Evolutionary conservation across 2,888 invertebrate species (phyloP), one percentile per base, ranked within the genome.

Genomic region (Pterostichus madidus): DNA sequence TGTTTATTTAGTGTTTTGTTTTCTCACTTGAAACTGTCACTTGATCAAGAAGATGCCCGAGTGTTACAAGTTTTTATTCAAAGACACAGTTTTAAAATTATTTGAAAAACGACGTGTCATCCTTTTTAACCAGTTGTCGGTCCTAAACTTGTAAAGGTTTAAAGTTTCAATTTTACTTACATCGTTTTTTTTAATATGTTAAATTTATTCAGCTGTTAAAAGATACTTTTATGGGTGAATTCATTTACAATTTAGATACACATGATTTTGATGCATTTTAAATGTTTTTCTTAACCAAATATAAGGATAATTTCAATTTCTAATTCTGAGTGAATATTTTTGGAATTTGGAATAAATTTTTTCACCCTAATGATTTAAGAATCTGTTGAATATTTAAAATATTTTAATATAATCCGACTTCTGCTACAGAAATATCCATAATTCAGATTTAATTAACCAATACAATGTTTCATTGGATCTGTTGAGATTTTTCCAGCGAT

Each of bases 51-150:
- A 59, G 24, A 56, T 56, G 5, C 10, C 5, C 61, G 13, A 44
- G 11, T 44, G 68, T 17, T 56, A 71, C 44, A 64, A 64, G 35
- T 64, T 71, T 71, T 44, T 44, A 71, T 64, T 56, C 17, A 4
- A 44, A 11, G 11, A 17, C 44, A 44, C 68, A 71, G 39, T 71
- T 71, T 71, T 71, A 71, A 56, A 71, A 71, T 71, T 71, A 71
- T 71, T 39, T 71, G 44, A 71, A 71, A 71, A 71, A 71, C 68
- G 68, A 44, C 68, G 17, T 71, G 68, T 71, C 68, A 71, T 64
- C 68, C 17, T 71, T 44, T 71, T 71, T 71, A 71, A 71, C 68
- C 39, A 71, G 32, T 56, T 44, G 8, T 44, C 39, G 44, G 24
- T 24, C 24, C 24, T 24, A 24, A 24, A 24, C 24, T 24, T 24